A percentile compares a stretch with the other conserved stretches of the same genome.
Conservation (phyloP, 2,113 vertebrate genomes). For the Notothenia rossii region DNA sequence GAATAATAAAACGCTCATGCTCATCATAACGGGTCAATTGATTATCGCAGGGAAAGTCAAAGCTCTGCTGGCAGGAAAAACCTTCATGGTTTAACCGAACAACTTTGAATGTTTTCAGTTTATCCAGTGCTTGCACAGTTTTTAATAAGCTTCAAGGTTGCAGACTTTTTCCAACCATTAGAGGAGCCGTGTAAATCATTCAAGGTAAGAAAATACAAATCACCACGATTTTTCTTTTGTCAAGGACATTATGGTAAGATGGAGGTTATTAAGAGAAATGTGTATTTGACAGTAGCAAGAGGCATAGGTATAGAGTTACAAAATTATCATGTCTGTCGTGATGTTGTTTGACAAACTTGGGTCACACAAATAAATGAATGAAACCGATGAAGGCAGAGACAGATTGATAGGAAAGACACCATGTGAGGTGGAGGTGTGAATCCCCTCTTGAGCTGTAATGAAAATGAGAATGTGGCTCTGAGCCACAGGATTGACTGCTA, state of each 20-base stretch:
- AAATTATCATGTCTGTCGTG: constrained; percentile 15
- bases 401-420: constrained; percentile 34
- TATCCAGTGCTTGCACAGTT: constrained; percentile 13
- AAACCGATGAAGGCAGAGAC: constrained; percentile 31
- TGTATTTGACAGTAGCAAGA: background rate
- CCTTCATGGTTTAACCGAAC: background rate
- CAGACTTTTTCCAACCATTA: constrained; percentile 19
- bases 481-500: constrained; percentile 72
- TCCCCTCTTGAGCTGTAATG: constrained; percentile 65
- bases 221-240: constrained; percentile 3
- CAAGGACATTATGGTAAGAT: constrained; percentile 19
- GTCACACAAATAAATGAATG: constrained; percentile 5
- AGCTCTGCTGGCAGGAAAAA: constrained; percentile 4
- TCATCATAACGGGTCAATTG: background rate
- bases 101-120: constrained; percentile 2
- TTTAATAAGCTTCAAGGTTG: constrained; percentile 41
- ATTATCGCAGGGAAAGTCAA: background rate
- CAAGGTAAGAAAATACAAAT: constrained; percentile 43
- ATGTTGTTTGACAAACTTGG: constrained; percentile 27
- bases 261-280: background rate
- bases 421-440: constrained; percentile 60
- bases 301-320: background rate
- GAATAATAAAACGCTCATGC: background rate
- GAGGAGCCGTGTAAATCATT: constrained; percentile 24
- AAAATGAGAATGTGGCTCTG: constrained; percentile 66